Base-by-base conservation (phyloP, 2,888 invertebrate genomes). In the Liopterus haemorrhoidalis region DNA sequence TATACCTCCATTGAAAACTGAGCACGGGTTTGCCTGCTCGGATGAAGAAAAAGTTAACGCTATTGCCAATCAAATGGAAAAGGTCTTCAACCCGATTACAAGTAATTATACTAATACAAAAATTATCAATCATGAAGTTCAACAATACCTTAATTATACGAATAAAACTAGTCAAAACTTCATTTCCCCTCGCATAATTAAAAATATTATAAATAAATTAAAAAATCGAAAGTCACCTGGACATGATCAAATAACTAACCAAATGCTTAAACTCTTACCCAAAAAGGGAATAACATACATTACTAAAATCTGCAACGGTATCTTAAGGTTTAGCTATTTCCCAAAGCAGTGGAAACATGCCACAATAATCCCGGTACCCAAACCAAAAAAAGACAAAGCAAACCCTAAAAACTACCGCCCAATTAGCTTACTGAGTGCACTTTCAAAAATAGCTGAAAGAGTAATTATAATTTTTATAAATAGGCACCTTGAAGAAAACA, bases 391-490 rank as follows among this genome's bases (percentile, higher is more conserved):
- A 45, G 33, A 42, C n/a, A 44, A 30, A 5, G 22, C 9, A 8
- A 14, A 38, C 24, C 44, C 53, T 5, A 27, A n/a, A 25, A 52
- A 40, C 19, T 57, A 56, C 37, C 30, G 55, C 24, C 54, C 57
- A 4, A 57, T 59, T 8, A 49, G 51, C n/a, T 49, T 57, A 3
- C 49, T 58, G 4, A 37, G 48, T 11, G 38, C 40, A n/a, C 18
- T 52, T 14, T 45, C 51, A 31, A 56, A 56, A 41, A n/a, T 57
- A n/a, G 41, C 53, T 18, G 57, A 58, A 35, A 42, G 38, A 32
- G 20, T 50, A 5, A 31, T 53, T 16, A 15, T 46, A 9, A n/a
- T n/a, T n/a, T n/a, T n/a, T n/a, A n/a, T n/a, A n/a, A 32, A 36
- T 3, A 31, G 48, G 24, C 22, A 57, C 12, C 28, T 41, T 9